Conservation (phyloP, 2,888 invertebrate genomes). For the Norana najaformis region DNA sequence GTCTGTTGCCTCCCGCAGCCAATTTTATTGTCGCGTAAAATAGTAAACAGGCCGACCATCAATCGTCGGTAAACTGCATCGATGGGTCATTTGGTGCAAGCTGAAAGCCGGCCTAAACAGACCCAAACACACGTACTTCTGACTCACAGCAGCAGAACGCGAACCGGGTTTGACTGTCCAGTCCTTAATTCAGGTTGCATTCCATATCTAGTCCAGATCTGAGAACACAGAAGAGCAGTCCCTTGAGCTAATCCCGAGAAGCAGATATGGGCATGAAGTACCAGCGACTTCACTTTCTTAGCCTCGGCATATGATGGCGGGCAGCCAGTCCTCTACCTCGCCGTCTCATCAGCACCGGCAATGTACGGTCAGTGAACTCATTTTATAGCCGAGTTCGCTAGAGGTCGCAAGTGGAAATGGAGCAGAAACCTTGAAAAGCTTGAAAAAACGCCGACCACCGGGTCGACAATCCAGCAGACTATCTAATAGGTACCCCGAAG, state of each 20-base stretch:
- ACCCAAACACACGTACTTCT: background rate
- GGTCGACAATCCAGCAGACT: too few species aligned
- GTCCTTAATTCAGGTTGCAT: background rate
- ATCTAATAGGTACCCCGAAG: too few species aligned
- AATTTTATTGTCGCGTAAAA: constrained; percentile 1
- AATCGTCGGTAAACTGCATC: constrained; percentile 1
- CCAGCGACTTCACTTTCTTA: background rate
- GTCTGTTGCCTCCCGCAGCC: background rate
- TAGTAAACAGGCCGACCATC: background rate
- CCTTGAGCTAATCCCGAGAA: background rate
- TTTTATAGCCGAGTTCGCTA: too few species aligned
- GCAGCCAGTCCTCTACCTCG: background rate
- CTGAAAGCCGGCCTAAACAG: background rate
- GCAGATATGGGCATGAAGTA: background rate
- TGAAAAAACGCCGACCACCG: too few species aligned
- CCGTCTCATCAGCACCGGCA: background rate
- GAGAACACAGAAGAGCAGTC: background rate
- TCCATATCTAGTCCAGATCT: background rate
- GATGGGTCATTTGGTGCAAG: constrained; percentile 1
- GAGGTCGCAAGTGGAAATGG: background rate
- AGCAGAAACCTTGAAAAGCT: background rate
- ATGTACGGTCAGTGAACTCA: background rate
- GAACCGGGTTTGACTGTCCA: background rate
- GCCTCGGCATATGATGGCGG: background rate
- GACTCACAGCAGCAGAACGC: background rate